Conservation (phyloP, 2,113 vertebrate genomes). For the Myodes glareolus region DNA sequence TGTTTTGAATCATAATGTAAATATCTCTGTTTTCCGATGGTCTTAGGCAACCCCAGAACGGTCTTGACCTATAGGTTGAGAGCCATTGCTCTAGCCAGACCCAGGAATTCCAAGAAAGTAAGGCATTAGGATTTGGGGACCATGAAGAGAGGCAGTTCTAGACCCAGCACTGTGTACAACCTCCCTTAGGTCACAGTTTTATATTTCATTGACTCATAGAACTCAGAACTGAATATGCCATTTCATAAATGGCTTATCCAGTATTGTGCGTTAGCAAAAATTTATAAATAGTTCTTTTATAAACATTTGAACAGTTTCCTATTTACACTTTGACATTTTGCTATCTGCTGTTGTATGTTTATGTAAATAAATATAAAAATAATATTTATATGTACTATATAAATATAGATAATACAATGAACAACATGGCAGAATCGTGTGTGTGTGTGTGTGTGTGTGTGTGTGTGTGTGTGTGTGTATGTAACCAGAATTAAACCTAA, state of each 20-base stretch:
- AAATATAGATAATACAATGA: not conserved
- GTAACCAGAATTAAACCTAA: not conserved
- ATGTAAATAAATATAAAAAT: not conserved
- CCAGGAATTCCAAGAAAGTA: not conserved
- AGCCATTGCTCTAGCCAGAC: not conserved
- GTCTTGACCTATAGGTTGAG: not conserved
- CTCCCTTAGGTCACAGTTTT: not conserved
- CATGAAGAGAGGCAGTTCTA: not conserved
- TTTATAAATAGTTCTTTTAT: not conserved
- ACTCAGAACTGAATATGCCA: too few relatives aligned
- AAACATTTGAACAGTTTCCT: slow-evolving; percentile 18
- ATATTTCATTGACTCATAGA: not conserved
- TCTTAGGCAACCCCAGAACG: not conserved
- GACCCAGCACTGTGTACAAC: not conserved
- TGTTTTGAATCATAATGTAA: not conserved
- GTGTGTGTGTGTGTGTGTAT: too few relatives aligned
- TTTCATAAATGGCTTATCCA: too few relatives aligned
- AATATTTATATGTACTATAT: not conserved
- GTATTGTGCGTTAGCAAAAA: not conserved
- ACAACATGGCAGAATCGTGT: not conserved
- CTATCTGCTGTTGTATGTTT: not conserved
- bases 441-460: not conserved
- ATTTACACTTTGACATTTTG: not conserved
- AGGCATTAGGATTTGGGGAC: not conserved
- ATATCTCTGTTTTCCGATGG: not conserved